These are phyloP conservation scores for Coleophora flavipennella DNA, from an alignment of 2,888 invertebrate species.

Conservation along the genomic window DNA sequence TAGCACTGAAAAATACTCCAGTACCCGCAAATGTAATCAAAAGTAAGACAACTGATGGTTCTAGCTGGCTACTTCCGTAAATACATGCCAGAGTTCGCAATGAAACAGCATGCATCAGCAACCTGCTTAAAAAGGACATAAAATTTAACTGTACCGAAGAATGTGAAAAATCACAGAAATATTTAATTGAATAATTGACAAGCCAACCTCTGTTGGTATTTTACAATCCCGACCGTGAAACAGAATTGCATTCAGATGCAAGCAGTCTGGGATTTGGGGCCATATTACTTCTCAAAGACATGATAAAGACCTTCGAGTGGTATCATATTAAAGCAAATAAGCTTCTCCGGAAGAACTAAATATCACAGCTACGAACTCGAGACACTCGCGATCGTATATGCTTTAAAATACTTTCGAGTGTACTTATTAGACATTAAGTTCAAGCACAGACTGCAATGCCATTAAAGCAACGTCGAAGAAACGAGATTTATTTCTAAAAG, in stretches of 20 bases:
- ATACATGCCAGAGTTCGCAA: neutral
- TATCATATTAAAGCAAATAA: no score
- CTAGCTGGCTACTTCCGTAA: neutral
- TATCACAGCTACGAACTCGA: no score
- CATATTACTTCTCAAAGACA: neutral
- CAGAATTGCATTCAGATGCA: neutral
- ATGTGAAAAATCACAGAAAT: neutral
- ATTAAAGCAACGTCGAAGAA: no score
- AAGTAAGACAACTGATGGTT: neutral
- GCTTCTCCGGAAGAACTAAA: no score
- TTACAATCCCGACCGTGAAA: neutral
- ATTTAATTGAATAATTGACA: neutral
- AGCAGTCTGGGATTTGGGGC: neutral
- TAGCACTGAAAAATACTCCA: neutral
- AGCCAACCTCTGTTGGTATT: neutral
- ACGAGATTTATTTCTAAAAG: conserved; percentile 9
- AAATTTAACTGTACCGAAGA: neutral
- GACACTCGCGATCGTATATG: no score
- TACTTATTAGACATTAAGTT: neutral
- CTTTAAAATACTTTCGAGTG: conserved; percentile 18
- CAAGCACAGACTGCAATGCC: no score
- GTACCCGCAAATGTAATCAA: neutral
- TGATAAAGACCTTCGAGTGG: neutral
- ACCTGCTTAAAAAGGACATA: neutral
- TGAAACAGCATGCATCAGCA: neutral